Evolutionary conservation across 2,113 vertebrate genomes (phyloP), one percentile per base, ranked within the genome.

Genomic region (Cochlearius cochlearius): DNA sequence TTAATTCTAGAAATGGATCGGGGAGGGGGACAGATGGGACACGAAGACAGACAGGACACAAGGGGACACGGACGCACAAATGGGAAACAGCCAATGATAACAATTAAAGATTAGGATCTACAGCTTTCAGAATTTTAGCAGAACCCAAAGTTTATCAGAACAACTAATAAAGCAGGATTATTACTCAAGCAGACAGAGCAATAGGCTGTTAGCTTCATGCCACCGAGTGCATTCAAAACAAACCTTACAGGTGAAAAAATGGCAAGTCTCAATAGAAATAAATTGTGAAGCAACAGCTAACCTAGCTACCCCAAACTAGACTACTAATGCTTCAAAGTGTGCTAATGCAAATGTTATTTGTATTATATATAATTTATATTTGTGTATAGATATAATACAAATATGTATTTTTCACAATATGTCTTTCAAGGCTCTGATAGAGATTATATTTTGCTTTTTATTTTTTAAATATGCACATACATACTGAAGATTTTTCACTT

Each of bases 311-410:
- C 86, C 75, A 94, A 95, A 90, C n/a, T 9, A 56, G 69, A 93
- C 62, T 63, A 69, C 21, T 53, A 43, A 67, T 64, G 60, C 81
- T 94, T 96, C 78, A n/a, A 95, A 96, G 80, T 30, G 73, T 45
- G 64, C 80, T 66, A 88, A 88, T 73, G 71, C 67, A 95, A 95
- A 86, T 55, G 60, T 36, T 56, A 76, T 18, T 77, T 59, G 10
- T 21, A 45, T 59, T 53, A 23, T 2, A 39, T 5, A 26, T 53
- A 11, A 72, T 12, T 36, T 7, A 6, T 68, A 49, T 63, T 56
- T 73, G 4, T 43, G 20, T 60, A 26, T 7, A 69, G 17, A 15
- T 15, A n/a, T 2, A 75, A 86, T 25, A 45, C 9, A 89, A 52
- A 29, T 11, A 25, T 4, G 0, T 39, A 20, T 43, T 72, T 56